Base-by-base conservation (phyloP, 2,888 invertebrate genomes). In the Tanypteryx hageni region DNA sequence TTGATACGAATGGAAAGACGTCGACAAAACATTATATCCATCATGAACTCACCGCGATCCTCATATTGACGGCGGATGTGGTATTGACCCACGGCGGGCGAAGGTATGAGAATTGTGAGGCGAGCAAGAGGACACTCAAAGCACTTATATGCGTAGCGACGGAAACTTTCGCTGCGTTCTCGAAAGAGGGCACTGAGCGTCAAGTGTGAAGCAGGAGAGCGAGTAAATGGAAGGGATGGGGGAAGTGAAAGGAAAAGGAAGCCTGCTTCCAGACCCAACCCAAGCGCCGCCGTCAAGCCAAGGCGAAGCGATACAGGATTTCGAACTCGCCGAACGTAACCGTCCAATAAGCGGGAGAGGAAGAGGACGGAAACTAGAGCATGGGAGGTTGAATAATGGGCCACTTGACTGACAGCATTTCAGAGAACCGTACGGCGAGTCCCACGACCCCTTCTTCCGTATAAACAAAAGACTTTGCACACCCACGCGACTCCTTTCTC, bases 71-170 rank as follows among this genome's bases (percentile, higher is more conserved):
- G 61, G 31, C 59, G 86, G 27, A 14, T 18, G 56, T 56, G 56
- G 83, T 82, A 5, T 57, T 59, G n/a, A 89, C 64, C 89, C 64
- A 89, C 89, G 61, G 44, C 89, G 64, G 64, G 0, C 44, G 89
- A 89, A 89, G 89, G 89, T 64, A 44, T 89, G 64, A 64, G 89
- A 64, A 64, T 27, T 89, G 31, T 89, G 89, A 64, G 89, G 27
- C 44, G 64, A 64, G 89, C 89, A 44, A 58, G 61, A 64, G 89
- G 64, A 89, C 64, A 89, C 89, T 64, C 64, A 64, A 59, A 68
- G 89, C 89, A 89, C 89, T 89, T 89, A 89, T 89, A 89, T 89
- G 89, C 89, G 89, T 89, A 64, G 44, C 61, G 64, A 61, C 89
- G 89, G 89, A 64, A 89, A 89, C 89, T 89, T 89, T 89, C 89